Evolutionary conservation across 2,888 invertebrate genomes (phyloP).

Genomic region (Dusona sp.): DNA sequence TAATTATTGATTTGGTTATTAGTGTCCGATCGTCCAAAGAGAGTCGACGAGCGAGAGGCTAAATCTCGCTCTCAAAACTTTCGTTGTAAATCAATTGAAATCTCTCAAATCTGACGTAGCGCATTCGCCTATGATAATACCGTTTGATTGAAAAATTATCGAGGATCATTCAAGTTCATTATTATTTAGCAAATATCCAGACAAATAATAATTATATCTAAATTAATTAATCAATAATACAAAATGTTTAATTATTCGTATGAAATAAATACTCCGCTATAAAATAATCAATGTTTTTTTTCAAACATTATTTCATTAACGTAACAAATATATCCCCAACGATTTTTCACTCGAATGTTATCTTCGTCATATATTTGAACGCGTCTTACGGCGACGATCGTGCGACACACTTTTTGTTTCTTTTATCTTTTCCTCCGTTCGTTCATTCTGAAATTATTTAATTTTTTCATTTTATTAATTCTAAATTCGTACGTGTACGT

Average conservation of each 20-base stretch:
- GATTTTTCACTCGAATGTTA: constrained; percentile 25
- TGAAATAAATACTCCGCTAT: neutral
- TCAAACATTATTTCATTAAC: neutral
- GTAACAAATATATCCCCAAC: neutral
- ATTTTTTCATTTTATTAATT: constrained; percentile 39
- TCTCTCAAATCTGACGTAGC: neutral
- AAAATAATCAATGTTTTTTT: neutral
- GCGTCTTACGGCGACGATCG: constrained; percentile 20
- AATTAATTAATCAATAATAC: neutral
- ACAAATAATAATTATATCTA: neutral
- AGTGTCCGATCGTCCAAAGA: constrained; percentile 52
- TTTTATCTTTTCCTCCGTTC: constrained; percentile 8
- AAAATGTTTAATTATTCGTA: neutral
- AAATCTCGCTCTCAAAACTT: neutral
- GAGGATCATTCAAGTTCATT: neutral
- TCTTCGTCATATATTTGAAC: constrained; percentile 9
- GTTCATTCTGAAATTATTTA: neutral
- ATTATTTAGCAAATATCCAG: neutral
- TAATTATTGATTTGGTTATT: constrained; percentile 64
- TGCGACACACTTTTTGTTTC: constrained; percentile 15
- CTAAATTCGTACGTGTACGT: constrained; percentile 60
- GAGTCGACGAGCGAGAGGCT: neutral
- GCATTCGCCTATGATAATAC: neutral
- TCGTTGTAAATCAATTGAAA: constrained; percentile 10
- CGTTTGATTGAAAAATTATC: constrained; percentile 17